Evolutionary conservation across 1,140 invertebrate species (phyloP).

Genomic region (Acromyrmex echinatior): DNA sequence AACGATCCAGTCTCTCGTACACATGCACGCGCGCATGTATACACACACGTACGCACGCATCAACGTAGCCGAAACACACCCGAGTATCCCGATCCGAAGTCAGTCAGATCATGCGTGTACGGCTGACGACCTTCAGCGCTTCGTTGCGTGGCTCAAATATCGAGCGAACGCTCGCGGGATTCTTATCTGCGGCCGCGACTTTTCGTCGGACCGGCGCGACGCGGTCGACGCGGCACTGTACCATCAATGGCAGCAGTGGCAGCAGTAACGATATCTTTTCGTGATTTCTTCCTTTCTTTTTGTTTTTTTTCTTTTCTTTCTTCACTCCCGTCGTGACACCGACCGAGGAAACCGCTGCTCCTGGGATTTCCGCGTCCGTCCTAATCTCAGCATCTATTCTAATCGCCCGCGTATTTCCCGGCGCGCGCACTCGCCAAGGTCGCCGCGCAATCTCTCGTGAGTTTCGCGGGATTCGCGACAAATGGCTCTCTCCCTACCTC

Average conservation of each 20-base stretch:
- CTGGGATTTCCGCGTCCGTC: slow-evolving; percentile 42
- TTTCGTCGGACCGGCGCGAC: slow-evolving; percentile 13
- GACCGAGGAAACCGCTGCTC: slow-evolving; percentile 8
- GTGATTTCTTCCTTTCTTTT: neutral
- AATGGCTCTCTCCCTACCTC: neutral
- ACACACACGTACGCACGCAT: neutral
- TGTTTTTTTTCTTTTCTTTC: neutral
- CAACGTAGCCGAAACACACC: slow-evolving; percentile 1
- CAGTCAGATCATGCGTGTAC: slow-evolving; percentile 31
- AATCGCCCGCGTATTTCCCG: slow-evolving; percentile 54
- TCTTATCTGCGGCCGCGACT: slow-evolving; percentile 52
- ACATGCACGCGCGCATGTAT: neutral
- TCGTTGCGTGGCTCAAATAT: slow-evolving; percentile 31
- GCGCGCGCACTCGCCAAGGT: neutral
- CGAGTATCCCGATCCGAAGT: slow-evolving; percentile 26
- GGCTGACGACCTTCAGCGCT: slow-evolving; percentile 37
- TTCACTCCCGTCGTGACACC: neutral
- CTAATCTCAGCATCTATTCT: neutral
- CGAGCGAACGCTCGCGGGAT: slow-evolving; percentile 42
- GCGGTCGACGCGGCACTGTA: neutral
- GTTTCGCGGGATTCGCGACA: slow-evolving; percentile 4
- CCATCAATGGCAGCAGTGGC: neutral
- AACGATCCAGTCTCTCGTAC: slow-evolving; percentile 22
- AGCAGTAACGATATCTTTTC: neutral
- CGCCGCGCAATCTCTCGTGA: neutral